Base-by-base conservation (phyloP, 2,888 invertebrate species). In the Elaeidobius kamerunicus region DNA sequence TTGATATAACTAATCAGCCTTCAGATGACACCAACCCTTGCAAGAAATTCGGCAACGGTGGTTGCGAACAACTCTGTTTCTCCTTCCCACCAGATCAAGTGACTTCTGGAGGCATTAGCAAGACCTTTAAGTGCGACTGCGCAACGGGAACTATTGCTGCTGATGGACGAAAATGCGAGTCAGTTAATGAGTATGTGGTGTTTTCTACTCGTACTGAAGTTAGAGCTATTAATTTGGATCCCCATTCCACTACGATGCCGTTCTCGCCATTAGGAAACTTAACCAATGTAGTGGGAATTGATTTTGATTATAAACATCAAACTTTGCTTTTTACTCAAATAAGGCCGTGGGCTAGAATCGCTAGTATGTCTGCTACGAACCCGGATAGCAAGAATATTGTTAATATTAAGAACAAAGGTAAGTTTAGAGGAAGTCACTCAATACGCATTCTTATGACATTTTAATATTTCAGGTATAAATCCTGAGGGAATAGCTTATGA, bases 401-500 rank as follows among this genome's bases (percentile, higher is more conserved):
- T 38, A 84, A 82, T 48, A 82, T 91, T 12, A 58, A 51, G 32
- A 58, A 52, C 23, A 58, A 55, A 52, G 57, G 57, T 56, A 44
- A 9, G 39, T 41, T 14, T 30, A 30, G 12, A 23, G 4, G 4
- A 23, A 23, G 9, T 23, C 4, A 14, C 19, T 23, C 30, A 34
- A 2, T 41, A 23, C 15, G 4, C 18, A 18, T 7, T 15, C 16
- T n/a, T 12, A 27, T 23, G 23, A 35, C 2, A 18, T 2, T 15
- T 27, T 23, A 7, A 35, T 30, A 20, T 51, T 54, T 32, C 23
- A 67, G 88, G 89, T 16, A 91, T 93, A 47, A 93, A 92, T 72
- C 93, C 94, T 0, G 93, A 94, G 71, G 93, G 94, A 3, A 88
- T 95, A 57, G 91, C 94, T 0, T 94, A 95, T 68, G 98, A 99